Percentiles rank a stretch among this genome's conserved stretches.
Evolutionary conservation across 2,797 vertebrate genomes (phyloP).

Genomic region (Hozukius guyotensis): DNA sequence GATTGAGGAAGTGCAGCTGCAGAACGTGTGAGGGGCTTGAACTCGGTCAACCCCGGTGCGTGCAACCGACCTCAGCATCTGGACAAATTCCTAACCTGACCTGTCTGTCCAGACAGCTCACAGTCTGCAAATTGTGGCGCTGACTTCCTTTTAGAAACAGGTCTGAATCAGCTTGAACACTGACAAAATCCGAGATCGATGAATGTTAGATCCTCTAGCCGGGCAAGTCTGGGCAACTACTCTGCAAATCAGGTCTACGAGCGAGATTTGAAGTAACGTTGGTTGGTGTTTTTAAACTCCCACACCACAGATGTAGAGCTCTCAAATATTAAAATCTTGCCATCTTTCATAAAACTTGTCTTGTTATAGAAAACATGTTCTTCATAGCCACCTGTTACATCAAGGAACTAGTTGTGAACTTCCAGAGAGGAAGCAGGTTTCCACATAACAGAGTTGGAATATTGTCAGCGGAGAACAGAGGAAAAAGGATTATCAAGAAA

Average conservation of each 20-base stretch:
- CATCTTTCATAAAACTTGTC: neutral
- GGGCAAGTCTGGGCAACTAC: neutral
- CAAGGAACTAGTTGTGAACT: neutral
- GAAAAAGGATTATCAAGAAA: neutral
- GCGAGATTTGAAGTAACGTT: neutral
- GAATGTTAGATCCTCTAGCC: too few species aligned
- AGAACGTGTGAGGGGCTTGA: conserved; percentile 33
- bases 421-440: neutral
- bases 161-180: neutral
- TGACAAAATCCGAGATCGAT: neutral
- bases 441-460: neutral
- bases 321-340: neutral
- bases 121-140: conserved; percentile 14
- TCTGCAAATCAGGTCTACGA: neutral
- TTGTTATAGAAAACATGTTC: neutral
- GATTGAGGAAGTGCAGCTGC: conserved; percentile 58
- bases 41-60: conserved; percentile 36
- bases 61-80: conserved; percentile 45
- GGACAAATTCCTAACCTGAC: conserved; percentile 38
- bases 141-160: conserved; percentile 36
- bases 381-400: conserved; percentile 5
- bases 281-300: neutral
- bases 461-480: neutral
- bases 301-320: neutral
- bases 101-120: conserved; percentile 30